Conservation (phyloP, 1,140 invertebrate genomes). For the Drosophila willistoni region DNA sequence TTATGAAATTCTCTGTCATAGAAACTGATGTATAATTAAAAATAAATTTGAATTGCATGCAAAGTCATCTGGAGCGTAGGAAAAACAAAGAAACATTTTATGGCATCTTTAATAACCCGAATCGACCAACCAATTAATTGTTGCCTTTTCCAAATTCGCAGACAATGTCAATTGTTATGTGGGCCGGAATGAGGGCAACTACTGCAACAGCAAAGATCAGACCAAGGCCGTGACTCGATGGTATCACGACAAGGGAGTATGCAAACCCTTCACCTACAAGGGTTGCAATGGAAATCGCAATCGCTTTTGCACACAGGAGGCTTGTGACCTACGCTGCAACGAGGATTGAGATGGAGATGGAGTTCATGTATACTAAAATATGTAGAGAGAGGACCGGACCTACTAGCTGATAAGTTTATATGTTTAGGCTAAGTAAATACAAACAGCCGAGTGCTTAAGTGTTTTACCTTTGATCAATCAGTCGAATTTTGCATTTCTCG, state of each 20-base stretch:
- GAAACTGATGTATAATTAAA: slow-evolving; percentile 36
- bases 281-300: slow-evolving; percentile 80
- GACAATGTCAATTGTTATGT: slow-evolving; percentile 79
- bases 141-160: slow-evolving; percentile 28
- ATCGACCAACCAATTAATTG: slow-evolving; percentile 46
- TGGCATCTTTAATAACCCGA: neutral
- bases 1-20: slow-evolving; percentile 50
- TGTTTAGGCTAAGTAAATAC: slow-evolving; percentile 46
- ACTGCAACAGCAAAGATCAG: slow-evolving; percentile 75
- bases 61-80: slow-evolving; percentile 27
- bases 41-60: slow-evolving; percentile 53
- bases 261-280: slow-evolving; percentile 67
- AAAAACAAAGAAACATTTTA: neutral
- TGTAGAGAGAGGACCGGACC: slow-evolving; percentile 1
- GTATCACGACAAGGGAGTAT: slow-evolving; percentile 74
- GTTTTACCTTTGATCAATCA: slow-evolving; percentile 56
- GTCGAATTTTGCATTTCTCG: slow-evolving; percentile 18
- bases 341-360: slow-evolving; percentile 39
- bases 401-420: slow-evolving; percentile 51
- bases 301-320: slow-evolving; percentile 73
- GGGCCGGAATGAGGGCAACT: slow-evolving; percentile 77
- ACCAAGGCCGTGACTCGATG: slow-evolving; percentile 66
- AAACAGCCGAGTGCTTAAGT: slow-evolving; percentile 35
- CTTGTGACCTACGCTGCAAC: slow-evolving; percentile 65
- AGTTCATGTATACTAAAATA: neutral